Conservation (phyloP, 2,113 vertebrate genomes). For the Tupaia chinensis region DNA sequence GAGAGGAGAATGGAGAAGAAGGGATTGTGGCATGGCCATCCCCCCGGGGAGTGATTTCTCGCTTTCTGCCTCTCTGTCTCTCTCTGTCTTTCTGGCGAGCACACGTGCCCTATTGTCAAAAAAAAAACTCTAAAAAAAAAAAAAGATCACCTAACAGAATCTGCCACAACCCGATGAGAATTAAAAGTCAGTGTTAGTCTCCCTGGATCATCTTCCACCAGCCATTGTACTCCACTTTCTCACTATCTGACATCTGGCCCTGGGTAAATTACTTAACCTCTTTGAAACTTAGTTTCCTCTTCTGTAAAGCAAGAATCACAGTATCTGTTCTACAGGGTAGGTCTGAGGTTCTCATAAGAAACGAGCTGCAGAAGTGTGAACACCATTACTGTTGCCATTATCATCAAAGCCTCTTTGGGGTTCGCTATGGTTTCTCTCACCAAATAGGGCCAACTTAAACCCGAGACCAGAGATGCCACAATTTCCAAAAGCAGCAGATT, state of each 20-base stretch:
- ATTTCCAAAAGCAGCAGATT: conserved; percentile 51
- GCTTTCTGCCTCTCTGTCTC: too few relatives aligned
- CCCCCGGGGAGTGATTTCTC: too few relatives aligned
- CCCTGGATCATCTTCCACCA: conserved; percentile 21
- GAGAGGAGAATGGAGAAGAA: too few relatives aligned
- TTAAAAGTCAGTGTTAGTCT: conserved; percentile 1
- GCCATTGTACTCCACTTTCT: conserved; percentile 6
- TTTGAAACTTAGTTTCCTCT: neutral
- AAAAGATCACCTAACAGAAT: conserved; percentile 36
- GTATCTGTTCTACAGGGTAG: neutral
- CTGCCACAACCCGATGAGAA: conserved; percentile 8
- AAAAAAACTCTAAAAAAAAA: too few relatives aligned
- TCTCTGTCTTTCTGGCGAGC: too few relatives aligned
- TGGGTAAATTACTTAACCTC: conserved; percentile 20
- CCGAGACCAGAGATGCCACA: neutral
- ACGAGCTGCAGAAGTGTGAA: neutral
- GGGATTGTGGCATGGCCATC: too few relatives aligned
- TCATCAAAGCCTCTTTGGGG: conserved; percentile 3
- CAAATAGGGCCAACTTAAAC: conserved; percentile 32
- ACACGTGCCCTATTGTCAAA: too few relatives aligned
- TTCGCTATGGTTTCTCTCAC: conserved; percentile 33
- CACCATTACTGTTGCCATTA: neutral
- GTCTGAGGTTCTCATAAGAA: conserved; percentile 16
- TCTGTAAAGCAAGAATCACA: conserved; percentile 21
- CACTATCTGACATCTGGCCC: conserved; percentile 29